Evolutionary conservation across 2,113 vertebrate species (phyloP), one percentile per base, ranked within the genome.

Genomic region (Oryzias celebensis): DNA sequence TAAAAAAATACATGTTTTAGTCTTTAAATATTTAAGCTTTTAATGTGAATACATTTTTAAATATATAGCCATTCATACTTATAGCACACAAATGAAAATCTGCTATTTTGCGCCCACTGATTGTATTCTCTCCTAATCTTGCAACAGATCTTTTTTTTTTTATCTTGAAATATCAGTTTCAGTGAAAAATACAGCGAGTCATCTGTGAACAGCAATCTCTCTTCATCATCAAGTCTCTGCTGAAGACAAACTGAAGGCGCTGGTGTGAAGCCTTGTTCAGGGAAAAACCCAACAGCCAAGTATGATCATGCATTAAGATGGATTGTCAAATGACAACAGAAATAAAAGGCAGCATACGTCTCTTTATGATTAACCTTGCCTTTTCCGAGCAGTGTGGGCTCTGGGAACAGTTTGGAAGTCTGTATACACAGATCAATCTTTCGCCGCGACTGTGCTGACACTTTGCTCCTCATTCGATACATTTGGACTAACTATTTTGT

Each of bases 331-430:
- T 70, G 88, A 86, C 81, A 77, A 61, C 52, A 26, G 58, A 50
- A 80, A 83, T 74, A 68, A 81, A 84, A 82, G 68, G 76, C 64
- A 50, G 53, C 82, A 88, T 85, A 71, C 59, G 65, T 88, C 80
- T 83, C 62, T 76, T 75, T 69, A 81, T 80, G 75, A 84, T 80
- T 88, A 86, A 88, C 85, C 85, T 90, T 88, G 85, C 75, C 63
- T 48, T 58, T 77, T 73, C 52, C 71, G 78, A 85, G 71, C 69
- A 78, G 71, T 78, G 74, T 61, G 73, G 75, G 68, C 73, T 74
- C 65, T 31, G 18, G 72, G 78, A 77, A 68, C 60, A 54, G 62
- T 68, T 62, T 68, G 41, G 45, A 28, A 62, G 43, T 47, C 26
- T 18, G 13, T 20, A 42, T 48, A 36, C 61, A 77, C 67, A 63